A percentile compares a stretch with the other conserved stretches of the same genome.
These are phyloP conservation scores for Rhynchomys soricoides DNA, from an alignment of 2,113 vertebrate genomes.

Conservation along the genomic window DNA sequence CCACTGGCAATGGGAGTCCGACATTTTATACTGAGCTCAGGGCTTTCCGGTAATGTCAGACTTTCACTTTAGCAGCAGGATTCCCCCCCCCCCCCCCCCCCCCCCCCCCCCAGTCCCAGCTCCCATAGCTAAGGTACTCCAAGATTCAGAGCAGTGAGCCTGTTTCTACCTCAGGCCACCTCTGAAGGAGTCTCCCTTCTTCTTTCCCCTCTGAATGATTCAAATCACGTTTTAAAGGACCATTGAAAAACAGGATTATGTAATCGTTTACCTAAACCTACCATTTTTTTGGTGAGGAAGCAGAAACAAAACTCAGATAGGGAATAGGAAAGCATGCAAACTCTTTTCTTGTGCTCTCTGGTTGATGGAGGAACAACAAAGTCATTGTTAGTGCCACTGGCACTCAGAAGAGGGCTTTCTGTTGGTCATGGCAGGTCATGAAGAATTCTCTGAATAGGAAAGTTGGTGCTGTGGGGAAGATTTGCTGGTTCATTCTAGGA, in stretches of 20 bases:
- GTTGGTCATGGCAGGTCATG: conserved; percentile 77
- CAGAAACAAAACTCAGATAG: conserved; percentile 83
- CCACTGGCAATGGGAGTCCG: too few relatives aligned
- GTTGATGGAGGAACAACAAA: conserved; percentile 77
- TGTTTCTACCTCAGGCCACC: background rate
- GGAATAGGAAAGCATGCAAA: conserved; percentile 82
- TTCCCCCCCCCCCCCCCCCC: too few relatives aligned
- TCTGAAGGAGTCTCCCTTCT: background rate
- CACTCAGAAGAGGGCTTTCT: conserved; percentile 83
- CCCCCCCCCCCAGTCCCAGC: too few relatives aligned
- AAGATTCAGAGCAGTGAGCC: background rate
- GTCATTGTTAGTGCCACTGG: conserved; percentile 72
- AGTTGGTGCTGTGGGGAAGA: conserved; percentile 72
- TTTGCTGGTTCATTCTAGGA: conserved; percentile 80
- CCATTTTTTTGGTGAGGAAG: conserved; percentile 69
- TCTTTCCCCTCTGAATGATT: conserved; percentile 23
- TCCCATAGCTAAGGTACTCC: background rate
- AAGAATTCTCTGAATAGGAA: conserved; percentile 76
- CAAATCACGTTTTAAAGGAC: conserved; percentile 52
- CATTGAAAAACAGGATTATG: conserved; percentile 52
- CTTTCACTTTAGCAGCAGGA: too few relatives aligned
- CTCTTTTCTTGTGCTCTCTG: conserved; percentile 76
- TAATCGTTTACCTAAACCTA: conserved; percentile 36
- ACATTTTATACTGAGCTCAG: too few relatives aligned
- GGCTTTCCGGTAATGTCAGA: too few relatives aligned